These are phyloP conservation scores for Subanguina moxae DNA, from an alignment of 1,140 invertebrate species.

Conservation along the genomic window DNA sequence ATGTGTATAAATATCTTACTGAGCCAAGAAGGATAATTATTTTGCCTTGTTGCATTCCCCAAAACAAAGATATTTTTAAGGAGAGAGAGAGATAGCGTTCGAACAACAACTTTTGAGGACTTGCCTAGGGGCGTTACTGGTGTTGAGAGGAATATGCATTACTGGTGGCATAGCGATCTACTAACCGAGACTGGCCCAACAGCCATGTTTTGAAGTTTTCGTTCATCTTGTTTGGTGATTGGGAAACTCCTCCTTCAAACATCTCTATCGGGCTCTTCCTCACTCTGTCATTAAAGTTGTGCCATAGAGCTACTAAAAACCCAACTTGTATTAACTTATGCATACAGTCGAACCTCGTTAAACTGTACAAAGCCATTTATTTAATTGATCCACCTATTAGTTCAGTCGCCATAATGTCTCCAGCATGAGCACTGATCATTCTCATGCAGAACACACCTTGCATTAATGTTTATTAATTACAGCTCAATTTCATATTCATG, in stretches of 20 bases:
- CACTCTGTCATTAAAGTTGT: constrained; percentile 57
- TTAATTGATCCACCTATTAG: constrained; percentile 58
- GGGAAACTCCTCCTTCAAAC: constrained; percentile 58
- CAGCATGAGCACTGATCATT: constrained; percentile 62
- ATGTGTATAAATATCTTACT: no score
- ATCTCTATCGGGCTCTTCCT: constrained; percentile 56
- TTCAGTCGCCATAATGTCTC: constrained; percentile 64
- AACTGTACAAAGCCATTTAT: no score
- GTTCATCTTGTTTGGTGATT: constrained; percentile 56
- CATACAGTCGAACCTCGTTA: background rate
- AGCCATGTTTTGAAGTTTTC: constrained; percentile 59
- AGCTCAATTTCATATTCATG: no score
- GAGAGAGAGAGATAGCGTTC: constrained; percentile 11
- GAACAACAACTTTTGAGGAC: background rate
- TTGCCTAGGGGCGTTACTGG: constrained; percentile 2
- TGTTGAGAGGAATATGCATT: constrained; percentile 35
- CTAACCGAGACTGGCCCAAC: constrained; percentile 48
- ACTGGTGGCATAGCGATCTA: constrained; percentile 30
- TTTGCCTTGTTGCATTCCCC: no score
- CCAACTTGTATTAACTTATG: constrained; percentile 61
- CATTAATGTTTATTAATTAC: no score
- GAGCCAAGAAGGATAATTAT: no score
- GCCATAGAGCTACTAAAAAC: constrained; percentile 61
- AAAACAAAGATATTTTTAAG: background rate
- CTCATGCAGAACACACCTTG: constrained; percentile 60